These are phyloP conservation scores for Gouania willdenowi DNA, from an alignment of 2,797 vertebrate genomes.

Conservation along the genomic window DNA sequence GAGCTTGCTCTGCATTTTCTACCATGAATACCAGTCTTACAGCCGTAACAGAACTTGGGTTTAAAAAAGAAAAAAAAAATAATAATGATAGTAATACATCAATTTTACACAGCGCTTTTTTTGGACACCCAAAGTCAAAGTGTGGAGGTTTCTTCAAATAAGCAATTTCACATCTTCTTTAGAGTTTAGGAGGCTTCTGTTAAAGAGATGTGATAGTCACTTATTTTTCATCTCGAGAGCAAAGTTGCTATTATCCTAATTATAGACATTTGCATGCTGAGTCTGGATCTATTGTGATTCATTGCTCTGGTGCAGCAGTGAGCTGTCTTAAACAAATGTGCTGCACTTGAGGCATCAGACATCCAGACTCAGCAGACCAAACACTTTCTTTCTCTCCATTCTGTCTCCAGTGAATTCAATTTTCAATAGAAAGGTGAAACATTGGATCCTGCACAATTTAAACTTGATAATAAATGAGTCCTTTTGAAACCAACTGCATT, in stretches of 20 bases:
- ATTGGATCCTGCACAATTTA: too few species aligned
- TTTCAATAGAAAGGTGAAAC: too few species aligned
- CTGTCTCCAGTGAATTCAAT: neutral
- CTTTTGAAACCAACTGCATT: too few species aligned
- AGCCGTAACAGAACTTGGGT: too few species aligned
- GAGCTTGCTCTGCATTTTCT: neutral
- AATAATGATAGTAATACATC: too few species aligned
- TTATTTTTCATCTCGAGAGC: constrained; percentile 26
- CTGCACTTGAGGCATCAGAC: constrained; percentile 57
- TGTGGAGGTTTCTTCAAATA: neutral
- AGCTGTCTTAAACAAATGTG: constrained; percentile 9
- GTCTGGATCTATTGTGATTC: constrained; percentile 43
- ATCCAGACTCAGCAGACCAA: constrained; percentile 44
- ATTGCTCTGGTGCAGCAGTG: constrained; percentile 1
- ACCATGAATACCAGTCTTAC: too few species aligned
- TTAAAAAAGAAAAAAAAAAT: too few species aligned
- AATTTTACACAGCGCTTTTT: neutral
- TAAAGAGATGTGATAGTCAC: constrained; percentile 48
- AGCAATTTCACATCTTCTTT: neutral
- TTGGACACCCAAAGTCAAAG: neutral
- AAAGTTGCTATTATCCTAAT: constrained; percentile 60
- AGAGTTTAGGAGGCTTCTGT: constrained; percentile 31
- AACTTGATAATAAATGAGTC: too few species aligned
- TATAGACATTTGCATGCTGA: constrained; percentile 62
- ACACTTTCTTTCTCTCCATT: neutral